Conservation (phyloP, 2,113 vertebrate species). For the Paedocypris sp. region DNA sequence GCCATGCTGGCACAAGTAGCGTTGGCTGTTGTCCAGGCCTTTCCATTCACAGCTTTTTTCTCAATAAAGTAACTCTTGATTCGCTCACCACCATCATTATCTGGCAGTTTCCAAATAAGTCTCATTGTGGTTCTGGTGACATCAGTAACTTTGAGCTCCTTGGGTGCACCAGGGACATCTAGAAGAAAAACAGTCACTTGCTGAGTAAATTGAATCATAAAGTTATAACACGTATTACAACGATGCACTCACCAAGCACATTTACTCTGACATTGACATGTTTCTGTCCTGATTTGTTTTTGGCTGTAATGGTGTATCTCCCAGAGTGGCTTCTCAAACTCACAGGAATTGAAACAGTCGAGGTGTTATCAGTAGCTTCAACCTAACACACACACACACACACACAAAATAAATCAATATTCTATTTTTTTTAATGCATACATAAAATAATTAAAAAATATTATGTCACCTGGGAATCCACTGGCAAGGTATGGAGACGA, state of each 20-base stretch:
- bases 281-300: slow-evolving; percentile 96
- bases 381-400: slow-evolving; percentile 55
- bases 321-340: slow-evolving; percentile 83
- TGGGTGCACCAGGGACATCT: slow-evolving; percentile 91
- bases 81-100: slow-evolving; percentile 92
- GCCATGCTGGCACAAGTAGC: slow-evolving; percentile 81
- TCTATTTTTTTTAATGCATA: not conserved
- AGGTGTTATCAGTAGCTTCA: slow-evolving; percentile 79
- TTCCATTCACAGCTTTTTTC: slow-evolving; percentile 82
- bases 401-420: not conserved
- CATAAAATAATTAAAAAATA: not conserved
- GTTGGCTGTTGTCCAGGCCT: slow-evolving; percentile 89
- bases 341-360: slow-evolving; percentile 68
- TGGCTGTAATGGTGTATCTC: slow-evolving; percentile 91
- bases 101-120: slow-evolving; percentile 93
- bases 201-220: not conserved
- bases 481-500: slow-evolving; percentile 79
- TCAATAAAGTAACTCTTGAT: slow-evolving; percentile 95
- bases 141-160: slow-evolving; percentile 89
- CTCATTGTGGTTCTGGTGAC: slow-evolving; percentile 80
- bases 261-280: slow-evolving; percentile 81
- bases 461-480: slow-evolving; percentile 61
- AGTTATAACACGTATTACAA: not conserved
- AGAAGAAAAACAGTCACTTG: slow-evolving; percentile 8
- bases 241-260: slow-evolving; percentile 73